Evolutionary conservation across 1,140 invertebrate genomes (phyloP), one percentile per base, ranked within the genome.

Genomic region (Lineus longissimus): DNA sequence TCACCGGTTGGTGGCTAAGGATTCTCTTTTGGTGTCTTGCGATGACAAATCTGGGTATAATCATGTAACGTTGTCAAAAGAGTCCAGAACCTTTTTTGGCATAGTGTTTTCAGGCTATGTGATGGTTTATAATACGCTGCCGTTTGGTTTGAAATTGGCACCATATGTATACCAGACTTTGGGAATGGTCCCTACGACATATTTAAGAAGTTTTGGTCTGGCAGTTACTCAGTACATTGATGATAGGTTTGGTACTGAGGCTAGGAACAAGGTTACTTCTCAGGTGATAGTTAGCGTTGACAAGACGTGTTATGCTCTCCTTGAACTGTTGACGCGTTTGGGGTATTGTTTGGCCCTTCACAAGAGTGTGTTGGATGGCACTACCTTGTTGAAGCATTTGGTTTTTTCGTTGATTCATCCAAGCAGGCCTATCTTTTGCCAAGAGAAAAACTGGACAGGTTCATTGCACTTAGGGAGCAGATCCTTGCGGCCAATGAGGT

Each of bases 31-130:
- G 23, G 19, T 61, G 23, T 55, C 45, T 15, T 61, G 45, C 43
- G 63, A 65, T 43, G 58, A 65, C 13, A 65, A 65, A 30, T 55
- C 13, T 63, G 27, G 62, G 40, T 43, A 43, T 43, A 19, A 43
- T 19, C 40, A 43, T 43, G 19, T 43, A 13, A 43, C n/a, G n/a
- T n/a, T n/a, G n/a, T n/a, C n/a, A n/a, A n/a, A n/a, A n/a, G n/a
- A n/a, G n/a, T n/a, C n/a, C n/a, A n/a, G n/a, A n/a, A n/a, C n/a
- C n/a, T n/a, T n/a, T n/a, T n/a, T n/a, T n/a, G n/a, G n/a, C n/a
- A n/a, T n/a, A n/a, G n/a, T n/a, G n/a, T n/a, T n/a, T n/a, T n/a
- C n/a, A n/a, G n/a, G n/a, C n/a, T n/a, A n/a, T n/a, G n/a, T n/a
- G n/a, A n/a, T n/a, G n/a, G n/a, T n/a, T n/a, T n/a, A n/a, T n/a